These are phyloP conservation scores for Escarpia spicata DNA, from an alignment of 2,888 invertebrate genomes.

Conservation along the genomic window DNA sequence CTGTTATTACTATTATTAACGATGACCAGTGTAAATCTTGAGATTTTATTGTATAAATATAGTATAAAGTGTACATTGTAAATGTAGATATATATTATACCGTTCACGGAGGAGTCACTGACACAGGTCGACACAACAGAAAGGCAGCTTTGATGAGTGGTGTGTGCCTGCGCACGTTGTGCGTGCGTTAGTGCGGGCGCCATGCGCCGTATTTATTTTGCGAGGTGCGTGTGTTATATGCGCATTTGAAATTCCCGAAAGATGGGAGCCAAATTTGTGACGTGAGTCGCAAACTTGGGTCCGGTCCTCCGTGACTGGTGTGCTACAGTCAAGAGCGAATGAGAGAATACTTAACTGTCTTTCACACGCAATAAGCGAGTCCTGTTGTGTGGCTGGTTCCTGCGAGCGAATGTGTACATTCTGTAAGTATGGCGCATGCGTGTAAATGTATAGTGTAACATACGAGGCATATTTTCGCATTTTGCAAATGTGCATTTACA, in stretches of 20 bases:
- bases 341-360: slow-evolving; percentile 16
- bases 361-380: slow-evolving; percentile 16
- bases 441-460: slow-evolving; percentile 16
- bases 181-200: slow-evolving; percentile 16
- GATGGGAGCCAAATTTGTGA: slow-evolving; percentile 16
- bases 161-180: slow-evolving; percentile 10
- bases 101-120: slow-evolving; percentile 1
- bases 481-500: slow-evolving; percentile 29
- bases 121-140: background rate
- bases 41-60: slow-evolving; percentile 21
- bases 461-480: slow-evolving; percentile 26
- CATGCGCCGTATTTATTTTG: slow-evolving; percentile 16
- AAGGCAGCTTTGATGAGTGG: background rate
- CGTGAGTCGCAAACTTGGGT: background rate
- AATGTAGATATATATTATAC: slow-evolving; percentile 16
- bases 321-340: slow-evolving; percentile 16
- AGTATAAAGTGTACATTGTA: slow-evolving; percentile 27
- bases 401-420: slow-evolving; percentile 16
- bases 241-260: slow-evolving; percentile 11
- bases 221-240: slow-evolving; percentile 12
- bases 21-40: slow-evolving; percentile 20
- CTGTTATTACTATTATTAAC: slow-evolving; percentile 25
- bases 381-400: slow-evolving; percentile 16
- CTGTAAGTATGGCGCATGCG: slow-evolving; percentile 13
- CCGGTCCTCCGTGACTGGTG: background rate